Evolutionary conservation across 1,140 invertebrate species (phyloP).

Genomic region (Trachelipus rathkii): DNA sequence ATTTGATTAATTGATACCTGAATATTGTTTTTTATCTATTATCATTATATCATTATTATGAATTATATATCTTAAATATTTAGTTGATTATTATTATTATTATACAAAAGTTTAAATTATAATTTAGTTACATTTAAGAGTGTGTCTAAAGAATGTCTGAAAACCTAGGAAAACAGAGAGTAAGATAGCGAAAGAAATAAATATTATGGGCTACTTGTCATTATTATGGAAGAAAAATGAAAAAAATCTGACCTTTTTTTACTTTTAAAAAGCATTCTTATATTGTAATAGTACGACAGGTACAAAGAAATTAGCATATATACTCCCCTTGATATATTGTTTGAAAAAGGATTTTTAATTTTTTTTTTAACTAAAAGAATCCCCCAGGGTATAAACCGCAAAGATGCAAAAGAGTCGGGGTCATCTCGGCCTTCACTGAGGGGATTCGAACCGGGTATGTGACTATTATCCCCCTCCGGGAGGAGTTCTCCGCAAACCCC

Average conservation of each 20-base stretch:
- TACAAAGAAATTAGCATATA: no score
- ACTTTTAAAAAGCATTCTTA: conserved; percentile 19
- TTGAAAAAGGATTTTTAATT: no score
- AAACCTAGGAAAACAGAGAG: neutral
- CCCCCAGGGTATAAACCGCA: no score
- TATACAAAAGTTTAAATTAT: neutral
- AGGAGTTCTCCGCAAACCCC: no score
- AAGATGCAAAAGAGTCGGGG: no score
- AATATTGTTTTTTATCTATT: conserved; percentile 24
- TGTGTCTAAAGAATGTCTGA: neutral
- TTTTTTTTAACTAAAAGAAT: no score
- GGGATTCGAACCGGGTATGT: no score
- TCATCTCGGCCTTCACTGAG: no score
- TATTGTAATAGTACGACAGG: no score
- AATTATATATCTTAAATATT: neutral
- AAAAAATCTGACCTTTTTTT: neutral
- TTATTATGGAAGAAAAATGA: neutral
- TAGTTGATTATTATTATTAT: no score
- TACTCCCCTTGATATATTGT: no score
- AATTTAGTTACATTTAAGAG: neutral
- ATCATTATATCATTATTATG: neutral
- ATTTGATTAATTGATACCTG: conserved; percentile 33
- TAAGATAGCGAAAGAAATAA: neutral
- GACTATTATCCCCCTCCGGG: no score
- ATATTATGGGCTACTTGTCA: neutral